phyloP scores from a whole-genome alignment of 2,888 invertebrate genomes.

The Abscondita cerata region DNA sequence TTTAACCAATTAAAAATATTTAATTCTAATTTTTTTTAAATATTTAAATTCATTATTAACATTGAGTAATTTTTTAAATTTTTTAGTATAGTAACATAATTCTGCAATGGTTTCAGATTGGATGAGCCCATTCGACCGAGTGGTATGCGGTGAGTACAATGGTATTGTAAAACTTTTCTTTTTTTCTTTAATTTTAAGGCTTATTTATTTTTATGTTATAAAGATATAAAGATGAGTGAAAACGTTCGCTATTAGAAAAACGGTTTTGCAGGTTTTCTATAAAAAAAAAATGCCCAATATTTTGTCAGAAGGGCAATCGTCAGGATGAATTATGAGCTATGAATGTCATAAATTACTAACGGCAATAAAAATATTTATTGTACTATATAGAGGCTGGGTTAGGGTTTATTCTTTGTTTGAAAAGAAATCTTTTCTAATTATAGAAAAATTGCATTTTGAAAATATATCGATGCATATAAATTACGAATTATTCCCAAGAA shows the following conservation, averaged over 20 bases:
- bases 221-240: no score
- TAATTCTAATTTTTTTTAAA: no score
- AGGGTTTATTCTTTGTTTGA: background rate
- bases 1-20: no score
- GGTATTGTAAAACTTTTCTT: slow-evolving; percentile 72
- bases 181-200: slow-evolving; percentile 62
- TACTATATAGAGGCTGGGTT: no score
- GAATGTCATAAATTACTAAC: slow-evolving; percentile 13
- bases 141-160: slow-evolving; percentile 93
- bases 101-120: slow-evolving; percentile 75
- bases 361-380: slow-evolving; percentile 12
- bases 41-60: no score
- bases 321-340: slow-evolving; percentile 8
- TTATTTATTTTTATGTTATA: no score
- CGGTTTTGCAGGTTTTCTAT: no score
- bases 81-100: no score
- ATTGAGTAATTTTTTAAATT: no score
- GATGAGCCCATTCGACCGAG: slow-evolving; percentile 94
- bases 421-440: slow-evolving; percentile 6
- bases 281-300: background rate
- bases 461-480: slow-evolving; percentile 1
- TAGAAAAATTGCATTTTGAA: background rate
- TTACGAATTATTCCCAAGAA: background rate
- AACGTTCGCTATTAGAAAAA: no score
- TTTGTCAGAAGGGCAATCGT: slow-evolving; percentile 8